Percentiles rank a stretch among this genome's conserved stretches.
These are phyloP conservation scores for Carassius carassius DNA, from an alignment of 2,113 vertebrate genomes.

Conservation along the genomic window DNA sequence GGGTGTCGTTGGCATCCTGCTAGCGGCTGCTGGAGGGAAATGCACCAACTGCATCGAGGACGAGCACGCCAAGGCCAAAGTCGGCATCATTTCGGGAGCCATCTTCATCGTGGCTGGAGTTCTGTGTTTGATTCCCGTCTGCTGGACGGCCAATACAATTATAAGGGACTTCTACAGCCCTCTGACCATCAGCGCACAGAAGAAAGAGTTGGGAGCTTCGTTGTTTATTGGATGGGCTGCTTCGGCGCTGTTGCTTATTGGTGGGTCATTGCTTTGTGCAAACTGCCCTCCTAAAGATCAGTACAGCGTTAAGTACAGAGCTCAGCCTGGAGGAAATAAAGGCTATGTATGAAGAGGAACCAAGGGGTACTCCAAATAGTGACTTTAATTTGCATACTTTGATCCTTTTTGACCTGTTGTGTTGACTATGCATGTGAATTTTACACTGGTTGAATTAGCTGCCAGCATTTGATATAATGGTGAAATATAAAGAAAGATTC, in stretches of 20 bases:
- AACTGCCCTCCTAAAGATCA: constrained; percentile 84
- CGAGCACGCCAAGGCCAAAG: constrained; percentile 78
- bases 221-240: constrained; percentile 92
- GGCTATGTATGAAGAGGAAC: constrained; percentile 80
- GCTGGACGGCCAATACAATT: constrained; percentile 84
- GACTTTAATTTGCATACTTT: constrained; percentile 34
- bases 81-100: constrained; percentile 75
- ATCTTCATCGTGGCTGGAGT: constrained; percentile 80
- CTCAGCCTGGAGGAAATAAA: constrained; percentile 76
- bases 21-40: constrained; percentile 82
- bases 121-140: constrained; percentile 84
- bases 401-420: neutral
- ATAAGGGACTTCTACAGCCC: constrained; percentile 89
- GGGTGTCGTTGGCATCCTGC: constrained; percentile 78
- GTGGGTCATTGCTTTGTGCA: constrained; percentile 84
- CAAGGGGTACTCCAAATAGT: neutral
- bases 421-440: neutral
- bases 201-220: constrained; percentile 83
- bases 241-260: constrained; percentile 79
- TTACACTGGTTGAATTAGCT: neutral
- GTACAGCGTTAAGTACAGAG: constrained; percentile 82
- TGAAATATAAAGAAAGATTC: neutral
- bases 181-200: constrained; percentile 65
- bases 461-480: neutral
- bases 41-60: constrained; percentile 95